phyloP scores from a whole-genome alignment of 2,113 vertebrate species.

The Chamaetylas fuelleborni region DNA sequence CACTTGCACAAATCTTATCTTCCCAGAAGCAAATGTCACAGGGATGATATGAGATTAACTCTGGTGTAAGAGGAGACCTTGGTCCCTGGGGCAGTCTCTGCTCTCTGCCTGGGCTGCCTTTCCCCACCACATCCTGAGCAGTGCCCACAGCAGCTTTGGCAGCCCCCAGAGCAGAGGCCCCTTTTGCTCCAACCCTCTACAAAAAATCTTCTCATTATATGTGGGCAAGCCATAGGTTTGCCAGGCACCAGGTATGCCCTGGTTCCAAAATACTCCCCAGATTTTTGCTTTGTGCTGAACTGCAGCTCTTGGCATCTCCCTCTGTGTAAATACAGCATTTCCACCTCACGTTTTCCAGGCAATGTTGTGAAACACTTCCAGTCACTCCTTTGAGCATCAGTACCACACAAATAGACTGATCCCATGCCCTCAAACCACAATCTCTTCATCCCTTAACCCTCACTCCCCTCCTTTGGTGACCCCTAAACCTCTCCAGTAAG shows the following conservation, averaged over 20 bases:
- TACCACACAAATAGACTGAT: not conserved
- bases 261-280: not conserved
- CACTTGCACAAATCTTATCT: not conserved
- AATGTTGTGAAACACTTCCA: not conserved
- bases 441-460: not conserved
- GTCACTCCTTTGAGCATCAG: not conserved
- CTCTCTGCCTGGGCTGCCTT: not conserved
- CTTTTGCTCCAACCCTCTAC: not conserved
- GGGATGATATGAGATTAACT: not conserved
- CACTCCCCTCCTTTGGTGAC: not conserved
- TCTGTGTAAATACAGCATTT: not conserved
- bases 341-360: not conserved
- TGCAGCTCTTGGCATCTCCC: not conserved
- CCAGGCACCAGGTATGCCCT: not conserved
- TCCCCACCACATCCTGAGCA: not conserved
- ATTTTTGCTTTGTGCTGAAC: not conserved
- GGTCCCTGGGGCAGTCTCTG: not conserved
- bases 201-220: not conserved
- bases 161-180: not conserved
- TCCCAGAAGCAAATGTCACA: not conserved
- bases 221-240: not conserved
- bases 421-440: not conserved
- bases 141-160: not conserved
- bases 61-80: not conserved
- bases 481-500: accelerated